Percentiles rank a stretch among this genome's conserved stretches.
These are phyloP conservation scores for Pungitius pungitius DNA, from an alignment of 2,113 vertebrate genomes.

Conservation along the genomic window DNA sequence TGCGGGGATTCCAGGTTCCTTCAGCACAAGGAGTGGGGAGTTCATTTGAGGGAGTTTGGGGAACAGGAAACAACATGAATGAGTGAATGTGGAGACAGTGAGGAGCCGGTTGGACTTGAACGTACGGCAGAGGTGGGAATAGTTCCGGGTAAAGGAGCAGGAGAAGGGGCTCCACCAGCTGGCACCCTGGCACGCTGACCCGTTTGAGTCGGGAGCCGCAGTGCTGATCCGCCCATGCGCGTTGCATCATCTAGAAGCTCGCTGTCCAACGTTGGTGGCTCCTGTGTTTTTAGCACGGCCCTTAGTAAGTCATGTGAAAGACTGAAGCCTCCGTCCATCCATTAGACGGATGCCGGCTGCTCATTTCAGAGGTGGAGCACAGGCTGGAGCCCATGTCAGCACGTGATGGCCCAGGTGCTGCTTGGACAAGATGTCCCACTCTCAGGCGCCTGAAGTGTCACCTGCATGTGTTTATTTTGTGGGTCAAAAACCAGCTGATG, in stretches of 20 bases:
- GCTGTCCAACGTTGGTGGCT: neutral
- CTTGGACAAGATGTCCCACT: slow-evolving; percentile 5
- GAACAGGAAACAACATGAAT: slow-evolving; percentile 41
- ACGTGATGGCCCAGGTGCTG: neutral
- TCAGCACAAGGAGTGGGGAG: slow-evolving; percentile 1
- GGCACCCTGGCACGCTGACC: too few species aligned
- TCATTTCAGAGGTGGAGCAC: neutral
- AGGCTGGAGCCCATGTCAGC: neutral
- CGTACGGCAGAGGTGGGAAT: slow-evolving; percentile 30
- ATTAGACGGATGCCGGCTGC: neutral
- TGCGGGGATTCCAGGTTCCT: slow-evolving; percentile 22
- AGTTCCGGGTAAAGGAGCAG: neutral
- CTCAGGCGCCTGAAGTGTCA: neutral
- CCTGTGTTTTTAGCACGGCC: neutral
- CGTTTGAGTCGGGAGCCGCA: neutral
- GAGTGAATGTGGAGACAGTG: slow-evolving; percentile 32
- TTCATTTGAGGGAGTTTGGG: slow-evolving; percentile 21
- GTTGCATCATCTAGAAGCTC: neutral
- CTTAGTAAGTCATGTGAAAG: neutral
- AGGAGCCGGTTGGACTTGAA: slow-evolving; percentile 19
- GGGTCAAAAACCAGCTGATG: slow-evolving; percentile 1
- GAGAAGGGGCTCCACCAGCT: slow-evolving; percentile 34
- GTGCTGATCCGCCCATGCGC: neutral
- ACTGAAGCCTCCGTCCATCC: neutral
- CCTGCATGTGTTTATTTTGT: slow-evolving; percentile 15